Conservation (phyloP, 2,888 invertebrate species). For the Cheilosia impressa region DNA sequence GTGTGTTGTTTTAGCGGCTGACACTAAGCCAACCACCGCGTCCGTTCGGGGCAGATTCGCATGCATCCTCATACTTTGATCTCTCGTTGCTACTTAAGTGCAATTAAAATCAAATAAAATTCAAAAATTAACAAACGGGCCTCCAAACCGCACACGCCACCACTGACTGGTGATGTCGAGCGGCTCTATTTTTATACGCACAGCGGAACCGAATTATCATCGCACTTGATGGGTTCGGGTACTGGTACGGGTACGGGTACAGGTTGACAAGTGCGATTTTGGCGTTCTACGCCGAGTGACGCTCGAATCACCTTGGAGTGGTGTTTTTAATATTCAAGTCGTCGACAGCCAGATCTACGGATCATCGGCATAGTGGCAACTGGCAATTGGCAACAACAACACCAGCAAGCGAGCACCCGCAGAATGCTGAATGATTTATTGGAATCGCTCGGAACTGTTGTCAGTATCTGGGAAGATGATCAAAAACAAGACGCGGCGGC, state of each 20-base stretch:
- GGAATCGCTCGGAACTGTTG: slow-evolving; percentile 70
- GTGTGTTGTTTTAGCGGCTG: slow-evolving; percentile 67
- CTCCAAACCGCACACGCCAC: slow-evolving; percentile 1
- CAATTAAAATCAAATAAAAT: slow-evolving; percentile 82
- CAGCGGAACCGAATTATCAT: slow-evolving; percentile 26
- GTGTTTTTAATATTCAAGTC: slow-evolving; percentile 74
- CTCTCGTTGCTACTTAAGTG: slow-evolving; percentile 81
- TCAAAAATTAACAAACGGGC: slow-evolving; percentile 67
- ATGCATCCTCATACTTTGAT: slow-evolving; percentile 79
- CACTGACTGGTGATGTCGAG: slow-evolving; percentile 14
- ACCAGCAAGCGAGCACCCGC: slow-evolving; percentile 61
- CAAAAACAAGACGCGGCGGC: slow-evolving; percentile 73
- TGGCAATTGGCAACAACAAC: slow-evolving; percentile 22
- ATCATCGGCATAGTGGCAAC: slow-evolving; percentile 69
- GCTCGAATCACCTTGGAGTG: slow-evolving; percentile 68
- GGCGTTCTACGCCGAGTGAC: slow-evolving; percentile 56
- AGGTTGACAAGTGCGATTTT: slow-evolving; percentile 59
- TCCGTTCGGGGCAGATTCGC: slow-evolving; percentile 47
- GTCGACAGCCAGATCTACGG: slow-evolving; percentile 70
- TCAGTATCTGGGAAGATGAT: slow-evolving; percentile 73
- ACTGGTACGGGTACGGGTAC: neutral
- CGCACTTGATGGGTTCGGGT: neutral
- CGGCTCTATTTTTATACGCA: slow-evolving; percentile 45
- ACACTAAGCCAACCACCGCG: slow-evolving; percentile 54
- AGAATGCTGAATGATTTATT: slow-evolving; percentile 75